Evolutionary conservation across 2,888 invertebrate species (phyloP).

Genomic region (Epirrita christyi): DNA sequence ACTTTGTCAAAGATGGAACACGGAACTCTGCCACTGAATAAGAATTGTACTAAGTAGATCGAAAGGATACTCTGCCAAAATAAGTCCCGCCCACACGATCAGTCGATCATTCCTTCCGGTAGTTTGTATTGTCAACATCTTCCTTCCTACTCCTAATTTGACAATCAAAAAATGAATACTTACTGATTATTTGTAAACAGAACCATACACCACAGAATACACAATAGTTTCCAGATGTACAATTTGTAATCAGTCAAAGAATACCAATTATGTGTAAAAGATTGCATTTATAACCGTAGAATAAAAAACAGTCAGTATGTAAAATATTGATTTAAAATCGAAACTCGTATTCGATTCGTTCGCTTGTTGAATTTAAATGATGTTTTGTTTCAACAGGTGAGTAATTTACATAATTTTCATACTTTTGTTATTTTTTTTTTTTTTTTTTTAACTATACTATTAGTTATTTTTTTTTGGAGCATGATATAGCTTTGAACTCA

Average conservation of each 20-base stretch:
- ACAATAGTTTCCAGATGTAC: no score
- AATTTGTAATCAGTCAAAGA: no score
- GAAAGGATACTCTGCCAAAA: background rate
- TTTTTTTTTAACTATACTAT: no score
- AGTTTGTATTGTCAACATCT: constrained; percentile 7
- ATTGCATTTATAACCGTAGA: no score
- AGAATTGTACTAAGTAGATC: no score
- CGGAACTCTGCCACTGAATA: constrained; percentile 3
- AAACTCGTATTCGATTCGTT: background rate
- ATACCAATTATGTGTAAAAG: no score
- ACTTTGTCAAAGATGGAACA: constrained; percentile 10
- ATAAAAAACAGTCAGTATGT: background rate
- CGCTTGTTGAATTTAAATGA: constrained; percentile 6
- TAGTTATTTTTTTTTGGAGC: background rate
- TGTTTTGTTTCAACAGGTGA: background rate
- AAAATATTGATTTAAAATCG: constrained; percentile 4
- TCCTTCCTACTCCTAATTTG: constrained; percentile 23
- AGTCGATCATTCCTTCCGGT: constrained; percentile 23
- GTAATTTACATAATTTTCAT: constrained; percentile 8
- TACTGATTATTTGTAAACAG: constrained; percentile 2
- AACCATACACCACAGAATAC: no score
- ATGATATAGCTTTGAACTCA: background rate
- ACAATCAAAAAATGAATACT: constrained; percentile 17
- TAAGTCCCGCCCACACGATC: constrained; percentile 22
- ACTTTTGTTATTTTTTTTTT: background rate